Evolutionary conservation across 2,888 invertebrate species (phyloP), one percentile per base, ranked within the genome.

Genomic region (Entomobrya multifasciata): DNA sequence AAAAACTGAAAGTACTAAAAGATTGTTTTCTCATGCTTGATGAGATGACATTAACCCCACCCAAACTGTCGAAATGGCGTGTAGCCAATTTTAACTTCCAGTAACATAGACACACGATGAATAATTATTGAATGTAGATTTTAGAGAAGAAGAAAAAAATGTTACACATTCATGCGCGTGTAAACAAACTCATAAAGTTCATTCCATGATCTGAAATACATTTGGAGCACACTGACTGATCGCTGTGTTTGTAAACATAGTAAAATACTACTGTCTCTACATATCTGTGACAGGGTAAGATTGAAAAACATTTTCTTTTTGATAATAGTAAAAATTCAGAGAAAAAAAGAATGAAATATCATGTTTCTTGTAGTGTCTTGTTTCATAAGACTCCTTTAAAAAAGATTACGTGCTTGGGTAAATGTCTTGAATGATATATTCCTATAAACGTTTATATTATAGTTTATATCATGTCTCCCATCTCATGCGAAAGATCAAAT

Each of bases 31-130:
- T 15, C 36, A 41, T 65, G 15, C 36, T n/a, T n/a, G n/a, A n/a
- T n/a, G n/a, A n/a, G 41, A 41, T 76, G 76, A 76, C 76, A 76
- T 76, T 76, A 76, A 76, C 76, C 76, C 76, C 76, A 76, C 76
- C 76, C 76, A 74, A 30, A 25, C n/a, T n/a, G 72, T 74, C n/a
- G n/a, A 49, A 49, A 27, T 74, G 72, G 72, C 72, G 27, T 47
- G 52, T n/a, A 49, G 72, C 72, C 72, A 74, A 49, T n/a, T 27
- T 74, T 49, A 25, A 67, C 67, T 67, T 67, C 67, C 67, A 67
- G 67, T 41, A 41, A 41, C 44, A 41, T 5, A 25, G 20, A 11
- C 17, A 22, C 36, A n/a, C n/a, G n/a, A 41, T 41, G 41, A 67
- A 36, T 67, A 41, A 67, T 11, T 67, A 3, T 41, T 41, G 1